Conservation (phyloP, 2,113 vertebrate genomes). For the Pseudorasbora parva region DNA sequence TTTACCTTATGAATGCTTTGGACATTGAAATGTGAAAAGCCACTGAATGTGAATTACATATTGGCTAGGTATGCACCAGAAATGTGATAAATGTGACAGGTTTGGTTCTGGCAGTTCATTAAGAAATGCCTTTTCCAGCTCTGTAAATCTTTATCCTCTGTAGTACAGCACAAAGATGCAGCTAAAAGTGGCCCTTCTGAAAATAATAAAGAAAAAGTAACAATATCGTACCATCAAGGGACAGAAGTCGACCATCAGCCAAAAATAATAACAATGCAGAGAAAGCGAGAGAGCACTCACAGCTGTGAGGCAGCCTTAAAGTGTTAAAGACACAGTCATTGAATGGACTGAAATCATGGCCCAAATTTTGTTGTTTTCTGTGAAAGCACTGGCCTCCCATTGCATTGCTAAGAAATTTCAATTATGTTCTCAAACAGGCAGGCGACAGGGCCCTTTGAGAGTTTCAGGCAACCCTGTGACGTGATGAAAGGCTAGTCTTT, state of each 20-base stretch:
- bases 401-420: constrained; percentile 69
- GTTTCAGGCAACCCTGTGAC: constrained; percentile 73
- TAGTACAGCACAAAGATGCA: background rate
- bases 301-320: constrained; percentile 30
- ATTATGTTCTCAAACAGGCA: constrained; percentile 71
- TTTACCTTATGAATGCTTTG: background rate
- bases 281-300: constrained; percentile 13
- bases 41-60: background rate
- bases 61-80: background rate
- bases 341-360: constrained; percentile 52
- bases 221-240: constrained; percentile 12
- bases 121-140: background rate
- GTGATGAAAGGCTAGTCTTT: constrained; percentile 80
- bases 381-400: constrained; percentile 64
- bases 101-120: background rate
- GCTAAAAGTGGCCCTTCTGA: constrained; percentile 11
- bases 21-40: background rate
- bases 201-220: constrained; percentile 41
- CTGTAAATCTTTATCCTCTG: constrained; percentile 19
- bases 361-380: constrained; percentile 74
- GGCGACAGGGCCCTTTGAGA: constrained; percentile 70
- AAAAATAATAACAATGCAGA: constrained; percentile 27
- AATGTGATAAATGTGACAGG: background rate
- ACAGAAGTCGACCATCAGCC: constrained; percentile 15
- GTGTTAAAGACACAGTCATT: constrained; percentile 43